These are phyloP conservation scores for Epinotia brunnichana DNA, from an alignment of 2,888 invertebrate genomes.

Conservation along the genomic window DNA sequence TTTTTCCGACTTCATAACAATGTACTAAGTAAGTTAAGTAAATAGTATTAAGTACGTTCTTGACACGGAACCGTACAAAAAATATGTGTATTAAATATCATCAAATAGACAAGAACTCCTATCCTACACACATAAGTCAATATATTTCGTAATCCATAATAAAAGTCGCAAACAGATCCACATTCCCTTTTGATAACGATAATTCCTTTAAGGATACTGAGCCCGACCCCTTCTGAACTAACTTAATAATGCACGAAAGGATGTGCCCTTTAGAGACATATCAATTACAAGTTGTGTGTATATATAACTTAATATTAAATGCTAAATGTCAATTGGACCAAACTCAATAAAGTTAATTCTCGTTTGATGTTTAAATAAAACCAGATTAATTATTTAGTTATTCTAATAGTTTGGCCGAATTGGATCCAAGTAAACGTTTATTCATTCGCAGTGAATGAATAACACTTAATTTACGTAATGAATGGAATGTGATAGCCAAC, in stretches of 20 bases:
- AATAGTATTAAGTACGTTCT: not conserved
- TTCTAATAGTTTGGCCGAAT: too few species aligned
- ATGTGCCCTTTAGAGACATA: conserved; percentile 29
- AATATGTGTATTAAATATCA: not conserved
- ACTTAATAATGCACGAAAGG: conserved; percentile 39
- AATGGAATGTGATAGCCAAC: not conserved
- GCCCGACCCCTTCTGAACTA: conserved; percentile 23
- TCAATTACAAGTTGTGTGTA: conserved; percentile 29
- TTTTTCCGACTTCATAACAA: too few species aligned
- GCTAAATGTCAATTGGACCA: not conserved
- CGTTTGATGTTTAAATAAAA: not conserved
- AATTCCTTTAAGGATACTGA: conserved; percentile 25
- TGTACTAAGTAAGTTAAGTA: too few species aligned
- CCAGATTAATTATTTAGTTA: too few species aligned
- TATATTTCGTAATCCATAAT: not conserved
- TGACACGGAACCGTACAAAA: not conserved
- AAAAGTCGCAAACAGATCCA: conserved; percentile 10
- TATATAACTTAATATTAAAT: not conserved
- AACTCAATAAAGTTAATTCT: not conserved
- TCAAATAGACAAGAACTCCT: not conserved
- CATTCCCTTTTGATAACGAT: conserved; percentile 22
- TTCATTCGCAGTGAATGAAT: too few species aligned
- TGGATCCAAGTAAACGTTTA: too few species aligned
- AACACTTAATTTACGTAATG: not conserved
- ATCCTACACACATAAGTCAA: not conserved